Conservation (phyloP, 2,888 invertebrate species). For the Machimus rusticus region DNA sequence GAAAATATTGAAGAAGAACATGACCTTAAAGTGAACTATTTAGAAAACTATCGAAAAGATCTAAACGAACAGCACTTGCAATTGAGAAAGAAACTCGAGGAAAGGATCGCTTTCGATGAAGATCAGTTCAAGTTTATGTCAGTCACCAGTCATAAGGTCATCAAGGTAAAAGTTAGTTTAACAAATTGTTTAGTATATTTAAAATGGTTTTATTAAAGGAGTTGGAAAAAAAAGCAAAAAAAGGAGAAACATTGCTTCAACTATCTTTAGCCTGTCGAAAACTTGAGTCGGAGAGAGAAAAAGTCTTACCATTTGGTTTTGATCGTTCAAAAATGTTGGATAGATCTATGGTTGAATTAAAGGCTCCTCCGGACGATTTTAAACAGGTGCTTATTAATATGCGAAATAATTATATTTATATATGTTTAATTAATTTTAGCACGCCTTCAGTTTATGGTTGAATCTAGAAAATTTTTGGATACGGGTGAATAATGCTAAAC, state of each 20-base stretch:
- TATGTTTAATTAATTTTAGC: slow-evolving; percentile 54
- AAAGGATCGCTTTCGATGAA: slow-evolving; percentile 64
- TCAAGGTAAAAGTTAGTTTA: slow-evolving; percentile 51
- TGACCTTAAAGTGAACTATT: slow-evolving; percentile 63
- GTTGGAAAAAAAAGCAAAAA: slow-evolving; percentile 66
- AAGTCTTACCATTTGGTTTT: slow-evolving; percentile 60
- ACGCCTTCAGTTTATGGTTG: slow-evolving; percentile 65
- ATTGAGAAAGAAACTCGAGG: slow-evolving; percentile 67
- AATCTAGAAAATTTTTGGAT: slow-evolving; percentile 77
- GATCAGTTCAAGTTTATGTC: slow-evolving; percentile 69
- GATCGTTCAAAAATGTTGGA: slow-evolving; percentile 54
- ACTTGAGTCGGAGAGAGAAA: slow-evolving; percentile 71
- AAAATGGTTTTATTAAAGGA: slow-evolving; percentile 56
- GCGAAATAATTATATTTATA: not conserved
- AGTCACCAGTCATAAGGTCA: slow-evolving; percentile 67
- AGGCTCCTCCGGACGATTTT: slow-evolving; percentile 52
- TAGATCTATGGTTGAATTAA: slow-evolving; percentile 59
- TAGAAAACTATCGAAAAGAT: slow-evolving; percentile 64
- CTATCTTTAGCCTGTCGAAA: slow-evolving; percentile 72
- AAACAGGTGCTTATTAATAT: slow-evolving; percentile 48
- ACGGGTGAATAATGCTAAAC: slow-evolving; percentile 66
- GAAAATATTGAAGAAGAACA: slow-evolving; percentile 63
- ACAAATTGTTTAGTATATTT: not conserved
- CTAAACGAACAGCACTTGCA: slow-evolving; percentile 64
- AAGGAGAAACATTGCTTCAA: slow-evolving; percentile 69